Percentiles rank a stretch among this genome's conserved stretches.
Evolutionary conservation across 2,797 vertebrate genomes (phyloP).

Genomic region (Sebastes hubbsi): DNA sequence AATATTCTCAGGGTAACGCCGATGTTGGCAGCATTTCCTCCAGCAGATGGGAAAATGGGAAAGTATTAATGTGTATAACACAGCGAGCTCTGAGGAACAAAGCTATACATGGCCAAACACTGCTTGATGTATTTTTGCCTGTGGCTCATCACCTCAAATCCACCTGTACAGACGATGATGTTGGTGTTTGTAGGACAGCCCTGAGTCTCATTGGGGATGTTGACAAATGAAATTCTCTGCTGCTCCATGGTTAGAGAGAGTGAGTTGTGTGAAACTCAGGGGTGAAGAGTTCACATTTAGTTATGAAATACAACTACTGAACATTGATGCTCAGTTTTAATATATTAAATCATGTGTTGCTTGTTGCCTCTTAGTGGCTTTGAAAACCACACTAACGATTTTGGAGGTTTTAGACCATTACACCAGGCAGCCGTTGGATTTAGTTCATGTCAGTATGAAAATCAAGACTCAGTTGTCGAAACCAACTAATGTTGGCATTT

Average conservation of each 20-base stretch:
- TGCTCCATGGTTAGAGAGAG: background rate
- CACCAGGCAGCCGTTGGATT: background rate
- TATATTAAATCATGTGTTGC: background rate
- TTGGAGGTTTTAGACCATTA: no score
- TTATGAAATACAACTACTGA: background rate
- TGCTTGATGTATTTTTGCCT: background rate
- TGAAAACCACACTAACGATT: background rate
- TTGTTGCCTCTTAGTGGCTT: background rate
- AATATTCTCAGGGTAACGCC: slow-evolving; percentile 34
- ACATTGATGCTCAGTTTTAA: background rate
- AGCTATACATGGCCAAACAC: slow-evolving; percentile 5
- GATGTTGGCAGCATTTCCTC: slow-evolving; percentile 29
- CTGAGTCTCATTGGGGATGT: background rate
- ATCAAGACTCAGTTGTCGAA: background rate
- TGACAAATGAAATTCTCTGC: background rate
- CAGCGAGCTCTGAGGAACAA: slow-evolving; percentile 17
- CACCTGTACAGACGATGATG: background rate
- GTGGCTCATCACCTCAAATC: slow-evolving; percentile 10
- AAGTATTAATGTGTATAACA: slow-evolving; percentile 28
- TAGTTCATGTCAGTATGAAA: background rate
- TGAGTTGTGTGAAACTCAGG: background rate
- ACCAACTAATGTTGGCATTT: background rate
- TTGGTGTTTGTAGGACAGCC: background rate
- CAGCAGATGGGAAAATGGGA: slow-evolving; percentile 50
- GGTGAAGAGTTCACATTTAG: background rate